These are phyloP conservation scores for Unio delphinus DNA, from an alignment of 2,888 invertebrate genomes.

Conservation along the genomic window DNA sequence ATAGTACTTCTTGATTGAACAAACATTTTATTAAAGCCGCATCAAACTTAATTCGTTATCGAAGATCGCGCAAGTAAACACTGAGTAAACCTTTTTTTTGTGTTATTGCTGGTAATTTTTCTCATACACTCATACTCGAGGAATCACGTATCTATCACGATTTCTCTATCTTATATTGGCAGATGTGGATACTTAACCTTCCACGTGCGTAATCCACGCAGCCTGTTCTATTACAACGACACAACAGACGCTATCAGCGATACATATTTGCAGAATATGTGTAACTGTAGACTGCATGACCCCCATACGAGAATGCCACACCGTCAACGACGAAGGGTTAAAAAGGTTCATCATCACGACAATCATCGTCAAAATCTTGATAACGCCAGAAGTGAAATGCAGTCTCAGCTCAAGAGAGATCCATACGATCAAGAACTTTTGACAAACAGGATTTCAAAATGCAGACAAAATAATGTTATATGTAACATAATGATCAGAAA, in stretches of 20 bases:
- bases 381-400: too few relatives aligned
- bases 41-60: too few relatives aligned
- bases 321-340: neutral
- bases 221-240: constrained; percentile 28
- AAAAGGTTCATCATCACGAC: neutral
- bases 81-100: too few relatives aligned
- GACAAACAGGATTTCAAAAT: constrained; percentile 16
- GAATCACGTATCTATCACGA: too few relatives aligned
- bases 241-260: constrained; percentile 33
- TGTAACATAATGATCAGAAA: constrained; percentile 12
- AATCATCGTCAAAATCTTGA: neutral
- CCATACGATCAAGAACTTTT: constrained; percentile 6
- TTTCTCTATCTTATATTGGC: constrained; percentile 9
- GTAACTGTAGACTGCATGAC: constrained; percentile 28
- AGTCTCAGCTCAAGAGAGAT: too few relatives aligned
- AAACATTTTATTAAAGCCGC: too few relatives aligned
- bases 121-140: too few relatives aligned
- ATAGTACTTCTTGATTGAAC: too few relatives aligned
- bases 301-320: neutral
- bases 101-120: too few relatives aligned
- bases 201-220: constrained; percentile 56
- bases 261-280: constrained; percentile 26
- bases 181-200: constrained; percentile 60
- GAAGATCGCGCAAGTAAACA: too few relatives aligned
- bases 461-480: constrained; percentile 8